A percentile compares a stretch with the other conserved stretches of the same genome.
phyloP scores from a whole-genome alignment of 2,888 invertebrate genomes.

The Trisateles emortualis region DNA sequence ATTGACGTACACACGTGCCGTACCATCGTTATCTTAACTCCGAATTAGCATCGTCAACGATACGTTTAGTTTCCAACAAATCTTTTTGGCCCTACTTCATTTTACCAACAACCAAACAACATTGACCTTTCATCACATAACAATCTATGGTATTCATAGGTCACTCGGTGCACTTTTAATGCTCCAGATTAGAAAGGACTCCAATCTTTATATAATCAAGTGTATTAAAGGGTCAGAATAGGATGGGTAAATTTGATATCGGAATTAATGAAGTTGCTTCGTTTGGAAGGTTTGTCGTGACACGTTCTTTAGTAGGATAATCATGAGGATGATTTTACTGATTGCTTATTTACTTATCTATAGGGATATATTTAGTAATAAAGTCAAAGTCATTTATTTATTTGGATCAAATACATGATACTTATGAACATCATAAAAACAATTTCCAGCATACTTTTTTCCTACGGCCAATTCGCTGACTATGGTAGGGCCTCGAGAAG shows the following conservation, averaged over 20 bases:
- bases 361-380: neutral
- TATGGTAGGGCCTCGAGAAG: no score
- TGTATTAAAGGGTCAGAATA: neutral
- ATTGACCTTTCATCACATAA: neutral
- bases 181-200: neutral
- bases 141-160: neutral
- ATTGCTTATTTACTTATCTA: slow-evolving; percentile 25
- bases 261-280: slow-evolving; percentile 34
- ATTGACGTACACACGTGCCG: slow-evolving; percentile 44
- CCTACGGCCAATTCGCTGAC: no score
- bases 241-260: slow-evolving; percentile 5
- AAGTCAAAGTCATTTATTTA: no score
- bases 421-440: no score
- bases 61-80: slow-evolving; percentile 32
- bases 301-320: slow-evolving; percentile 41
- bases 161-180: neutral
- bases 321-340: slow-evolving; percentile 25
- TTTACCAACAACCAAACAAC: slow-evolving; percentile 3
- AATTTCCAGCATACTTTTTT: no score
- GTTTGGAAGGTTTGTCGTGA: slow-evolving; percentile 35
- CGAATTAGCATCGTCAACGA: slow-evolving; percentile 35
- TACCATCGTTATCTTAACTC: slow-evolving; percentile 26
- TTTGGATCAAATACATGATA: no score
- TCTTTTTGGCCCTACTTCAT: slow-evolving; percentile 18
- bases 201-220: neutral